These are phyloP conservation scores for Herpailurus yagouaroundi DNA, from an alignment of 2,113 vertebrate species.

Conservation along the genomic window DNA sequence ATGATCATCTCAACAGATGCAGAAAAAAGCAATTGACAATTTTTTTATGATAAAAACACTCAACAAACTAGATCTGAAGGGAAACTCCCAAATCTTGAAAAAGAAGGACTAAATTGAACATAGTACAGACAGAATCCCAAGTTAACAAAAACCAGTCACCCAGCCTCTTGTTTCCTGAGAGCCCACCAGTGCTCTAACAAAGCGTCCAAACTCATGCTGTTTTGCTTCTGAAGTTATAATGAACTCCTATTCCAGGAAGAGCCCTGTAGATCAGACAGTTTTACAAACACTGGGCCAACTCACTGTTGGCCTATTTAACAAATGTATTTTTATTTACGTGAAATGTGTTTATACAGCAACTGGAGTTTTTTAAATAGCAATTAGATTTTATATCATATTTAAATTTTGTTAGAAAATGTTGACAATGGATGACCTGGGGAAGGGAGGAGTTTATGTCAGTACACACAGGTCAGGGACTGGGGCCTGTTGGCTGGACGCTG, in stretches of 20 bases:
- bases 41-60: background rate
- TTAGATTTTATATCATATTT: background rate
- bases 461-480: background rate
- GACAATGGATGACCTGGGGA: background rate
- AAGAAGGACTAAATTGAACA: background rate
- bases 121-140: background rate
- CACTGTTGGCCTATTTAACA: background rate
- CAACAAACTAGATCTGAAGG: background rate
- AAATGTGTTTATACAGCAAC: background rate
- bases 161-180: background rate
- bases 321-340: background rate
- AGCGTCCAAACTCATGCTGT: background rate
- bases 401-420: background rate
- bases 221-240: background rate
- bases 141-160: background rate
- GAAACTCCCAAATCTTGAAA: background rate
- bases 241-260: background rate
- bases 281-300: background rate
- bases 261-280: background rate
- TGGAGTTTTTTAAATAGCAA: background rate
- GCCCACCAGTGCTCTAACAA: background rate
- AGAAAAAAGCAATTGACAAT: background rate
- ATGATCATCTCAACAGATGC: background rate
- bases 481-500: background rate
- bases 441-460: background rate